Evolutionary conservation across 2,113 vertebrate genomes (phyloP), one percentile per base, ranked within the genome.

Genomic region (Bubo bubo): DNA sequence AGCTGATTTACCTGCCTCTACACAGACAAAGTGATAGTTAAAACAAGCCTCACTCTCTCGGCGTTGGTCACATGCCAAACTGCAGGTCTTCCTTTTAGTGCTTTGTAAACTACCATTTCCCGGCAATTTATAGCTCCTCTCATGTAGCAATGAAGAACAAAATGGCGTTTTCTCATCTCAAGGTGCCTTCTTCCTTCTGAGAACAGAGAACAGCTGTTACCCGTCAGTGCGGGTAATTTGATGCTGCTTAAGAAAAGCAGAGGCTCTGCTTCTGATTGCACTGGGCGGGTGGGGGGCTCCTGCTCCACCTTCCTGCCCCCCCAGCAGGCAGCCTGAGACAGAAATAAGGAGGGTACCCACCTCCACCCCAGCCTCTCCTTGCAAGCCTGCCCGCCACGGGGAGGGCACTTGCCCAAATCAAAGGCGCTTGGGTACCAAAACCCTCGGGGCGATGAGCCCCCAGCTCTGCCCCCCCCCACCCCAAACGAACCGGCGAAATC

Each of bases 351-450:
- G 17, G 7, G 26, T 22, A 9, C 10, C 45, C 6, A 0, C 16
- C 49, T 58, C 15, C n/a, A 9, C 14, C 16, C 18, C 58, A 68
- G 56, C 55, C 43, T 37, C 64, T 22, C 35, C 24, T 30, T 56
- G 7, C 63, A 39, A 37, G n/a, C 21, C 18, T 64, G 11, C 16
- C 17, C 1, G 0, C 27, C 67, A 12, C 0, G 0, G 28, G 17
- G 17, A 75, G 45, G 23, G 55, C 41, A 12, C 34, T 58, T 50
- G 6, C 15, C 59, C 72, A 58, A 26, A 64, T 19, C 16, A n/a
- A 80, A 56, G 53, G 35, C 4, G 34, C 47, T 28, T 50, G 28
- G 12, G 11, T 19, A 85, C 26, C 59, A 39, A 55, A 60, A 39
- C 27, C 41, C 32, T 70, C 39, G 27, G 11, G 3, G 24, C 17